These are phyloP conservation scores for Passer montanus DNA, from an alignment of 2,113 vertebrate species.

Conservation along the genomic window DNA sequence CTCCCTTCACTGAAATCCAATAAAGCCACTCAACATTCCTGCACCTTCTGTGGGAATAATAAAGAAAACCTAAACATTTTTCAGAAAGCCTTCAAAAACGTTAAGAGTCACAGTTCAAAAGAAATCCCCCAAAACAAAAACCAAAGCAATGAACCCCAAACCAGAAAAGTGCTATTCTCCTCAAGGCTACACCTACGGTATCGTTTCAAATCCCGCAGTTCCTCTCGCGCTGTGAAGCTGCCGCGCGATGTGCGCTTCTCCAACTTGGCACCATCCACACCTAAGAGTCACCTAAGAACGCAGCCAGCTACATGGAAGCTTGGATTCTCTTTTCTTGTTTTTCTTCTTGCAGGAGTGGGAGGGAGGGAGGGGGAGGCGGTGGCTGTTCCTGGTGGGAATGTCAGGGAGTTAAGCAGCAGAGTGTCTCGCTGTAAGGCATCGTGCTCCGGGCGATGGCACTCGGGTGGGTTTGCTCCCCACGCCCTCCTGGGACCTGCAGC, in stretches of 20 bases:
- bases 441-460: conserved; percentile 25
- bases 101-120: conserved; percentile 64
- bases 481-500: conserved; percentile 56
- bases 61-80: conserved; percentile 41
- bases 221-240: conserved; percentile 52
- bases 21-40: conserved; percentile 38
- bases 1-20: conserved; percentile 54
- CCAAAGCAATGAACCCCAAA: neutral
- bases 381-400: conserved; percentile 75
- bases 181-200: conserved; percentile 41
- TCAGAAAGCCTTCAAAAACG: conserved; percentile 35
- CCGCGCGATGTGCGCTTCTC: conserved; percentile 26
- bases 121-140: neutral
- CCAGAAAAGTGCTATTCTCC: conserved; percentile 67
- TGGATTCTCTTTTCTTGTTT: neutral
- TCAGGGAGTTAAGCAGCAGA: conserved; percentile 64
- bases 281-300: neutral
- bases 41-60: conserved; percentile 35
- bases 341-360: conserved; percentile 14
- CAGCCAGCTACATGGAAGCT: conserved; percentile 4
- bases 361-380: conserved; percentile 19
- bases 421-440: conserved; percentile 62
- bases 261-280: conserved; percentile 19
- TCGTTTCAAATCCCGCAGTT: conserved; percentile 9
- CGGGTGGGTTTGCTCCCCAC: conserved; percentile 2